Base-by-base conservation (phyloP, 2,888 invertebrate genomes). In the Lepeophtheirus nordmannii region DNA sequence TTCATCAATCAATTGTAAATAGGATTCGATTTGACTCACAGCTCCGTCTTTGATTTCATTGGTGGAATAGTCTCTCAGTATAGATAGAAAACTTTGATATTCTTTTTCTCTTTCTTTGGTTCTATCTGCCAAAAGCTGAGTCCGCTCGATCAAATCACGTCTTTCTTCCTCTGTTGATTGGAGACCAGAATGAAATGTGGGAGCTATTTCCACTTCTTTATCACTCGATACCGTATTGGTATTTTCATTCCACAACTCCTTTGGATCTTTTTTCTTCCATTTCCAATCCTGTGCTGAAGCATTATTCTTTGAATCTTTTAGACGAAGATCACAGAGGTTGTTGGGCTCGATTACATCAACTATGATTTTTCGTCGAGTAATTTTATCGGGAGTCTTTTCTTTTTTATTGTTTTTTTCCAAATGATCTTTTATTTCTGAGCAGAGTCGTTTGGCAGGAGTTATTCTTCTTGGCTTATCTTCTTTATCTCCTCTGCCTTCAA, bases 261-360 rank as follows among this genome's bases (percentile, higher is more conserved):
- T 17, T n/a, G 53, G 53, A 46, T 46, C 17, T 17, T 46, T 46
- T 8, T 46, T 46, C 30, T 65, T 65, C 57, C 58, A 65, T 58
- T 65, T 65, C 65, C 65, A 65, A 23, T 65, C 65, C 30, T 30
- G 30, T 30, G 30, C 7, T 7, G 30, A 30, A 30, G 30, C 7
- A 8, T 58, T 9, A 2, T 62, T 23, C 20, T 20, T 37, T 46
- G 17, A 17, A 11, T 8, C 11, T 41, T 62, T 62, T 10, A 62
- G 10, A n/a, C 22, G 58, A 3, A 23, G 3, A 22, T 20, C 10
- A n/a, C n/a, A n/a, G n/a, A n/a, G n/a, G 20, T 58, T 20, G 20
- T 58, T 58, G 5, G 58, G 22, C 7, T 20, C 58, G 9, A 40
- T 40, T 37, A 38, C 17, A 40, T 41, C 11, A 1, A 14, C 30